phyloP scores from a whole-genome alignment of 2,113 vertebrate genomes.

The Marcusenius ussheri region DNA sequence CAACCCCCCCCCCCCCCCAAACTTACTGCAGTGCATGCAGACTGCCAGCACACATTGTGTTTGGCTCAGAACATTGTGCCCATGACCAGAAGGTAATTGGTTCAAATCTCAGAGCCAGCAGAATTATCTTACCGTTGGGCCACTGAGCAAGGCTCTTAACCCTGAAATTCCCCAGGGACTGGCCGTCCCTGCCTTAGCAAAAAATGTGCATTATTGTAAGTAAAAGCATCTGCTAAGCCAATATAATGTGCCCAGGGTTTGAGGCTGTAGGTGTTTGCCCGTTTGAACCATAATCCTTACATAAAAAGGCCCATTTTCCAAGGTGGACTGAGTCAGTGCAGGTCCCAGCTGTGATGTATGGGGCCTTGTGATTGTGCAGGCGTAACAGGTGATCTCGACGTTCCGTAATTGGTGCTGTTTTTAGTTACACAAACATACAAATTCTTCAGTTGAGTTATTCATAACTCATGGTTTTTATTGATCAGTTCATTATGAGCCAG shows the following conservation, averaged over 20 bases:
- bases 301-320: neutral
- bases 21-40: neutral
- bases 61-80: neutral
- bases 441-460: neutral
- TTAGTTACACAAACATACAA: neutral
- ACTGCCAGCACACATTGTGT: neutral
- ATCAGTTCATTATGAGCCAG: constrained; percentile 5
- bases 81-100: neutral
- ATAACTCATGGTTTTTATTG: neutral
- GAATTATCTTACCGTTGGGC: neutral
- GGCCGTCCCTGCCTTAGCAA: neutral
- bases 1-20: neutral
- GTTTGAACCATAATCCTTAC: neutral
- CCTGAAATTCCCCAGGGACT: neutral
- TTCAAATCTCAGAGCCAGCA: neutral
- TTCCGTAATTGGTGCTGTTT: neutral
- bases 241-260: neutral
- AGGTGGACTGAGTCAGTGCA: neutral
- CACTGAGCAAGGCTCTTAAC: neutral
- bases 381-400: neutral
- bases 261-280: neutral
- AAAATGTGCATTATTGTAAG: neutral
- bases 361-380: constrained; percentile 35
- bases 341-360: neutral
- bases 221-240: neutral